Percentiles rank a stretch among this genome's conserved stretches.
These are phyloP conservation scores for Pangasianodon hypophthalmus DNA, from an alignment of 2,113 vertebrate species.

Conservation along the genomic window DNA sequence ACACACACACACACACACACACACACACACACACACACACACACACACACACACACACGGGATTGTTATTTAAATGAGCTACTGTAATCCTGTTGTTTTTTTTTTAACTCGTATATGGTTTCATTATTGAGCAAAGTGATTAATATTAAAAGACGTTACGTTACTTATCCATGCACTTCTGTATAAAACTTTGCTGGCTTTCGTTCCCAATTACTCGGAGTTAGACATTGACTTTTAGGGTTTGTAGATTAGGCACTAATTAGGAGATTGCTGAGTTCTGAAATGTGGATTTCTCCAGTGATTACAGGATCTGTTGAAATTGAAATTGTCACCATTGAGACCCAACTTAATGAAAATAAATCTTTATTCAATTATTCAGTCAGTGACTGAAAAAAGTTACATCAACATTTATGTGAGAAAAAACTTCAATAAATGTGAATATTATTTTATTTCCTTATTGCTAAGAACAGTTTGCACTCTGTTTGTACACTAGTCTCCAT, in stretches of 20 bases:
- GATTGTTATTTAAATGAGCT: not conserved
- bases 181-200: not conserved
- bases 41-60: not conserved
- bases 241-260: not conserved
- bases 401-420: not conserved
- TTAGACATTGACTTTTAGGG: too few relatives aligned
- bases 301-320: not conserved
- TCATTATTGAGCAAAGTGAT: not conserved
- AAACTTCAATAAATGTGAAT: not conserved
- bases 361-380: not conserved
- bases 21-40: not conserved
- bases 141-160: not conserved
- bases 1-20: not conserved
- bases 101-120: not conserved
- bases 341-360: not conserved
- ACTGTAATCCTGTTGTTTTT: conserved; percentile 8
- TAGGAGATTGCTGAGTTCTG: not conserved
- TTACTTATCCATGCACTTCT: not conserved
- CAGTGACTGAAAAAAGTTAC: not conserved
- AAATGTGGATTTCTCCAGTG: not conserved
- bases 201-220: not conserved
- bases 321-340: not conserved
- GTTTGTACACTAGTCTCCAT: too few relatives aligned
- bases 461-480: too few relatives aligned
- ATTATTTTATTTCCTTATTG: too few relatives aligned